phyloP scores from a whole-genome alignment of 2,888 invertebrate species.

The Caenorhabditis macrosperma region DNA sequence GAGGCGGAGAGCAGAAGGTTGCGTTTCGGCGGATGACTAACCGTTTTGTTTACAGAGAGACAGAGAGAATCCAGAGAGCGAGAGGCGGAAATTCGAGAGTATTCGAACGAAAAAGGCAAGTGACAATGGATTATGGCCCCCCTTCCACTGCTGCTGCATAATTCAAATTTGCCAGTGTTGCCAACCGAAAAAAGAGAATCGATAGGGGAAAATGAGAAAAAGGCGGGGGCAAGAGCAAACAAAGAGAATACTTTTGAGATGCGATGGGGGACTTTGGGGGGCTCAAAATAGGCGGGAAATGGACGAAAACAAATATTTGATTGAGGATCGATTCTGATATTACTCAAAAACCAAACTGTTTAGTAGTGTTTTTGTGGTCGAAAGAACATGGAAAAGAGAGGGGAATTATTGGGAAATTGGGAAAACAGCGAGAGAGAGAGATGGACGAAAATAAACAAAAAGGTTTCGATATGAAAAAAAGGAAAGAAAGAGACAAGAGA shows the following conservation, averaged over 20 bases:
- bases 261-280: neutral
- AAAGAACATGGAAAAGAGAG: no score
- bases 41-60: constrained; percentile 23
- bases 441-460: no score
- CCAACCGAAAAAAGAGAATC: constrained; percentile 2
- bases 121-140: neutral
- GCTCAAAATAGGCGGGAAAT: neutral
- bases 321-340: no score
- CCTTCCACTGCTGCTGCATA: neutral
- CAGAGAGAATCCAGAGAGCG: constrained; percentile 21
- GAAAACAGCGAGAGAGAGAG: no score
- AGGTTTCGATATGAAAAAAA: no score
- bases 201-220: neutral
- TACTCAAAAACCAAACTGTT: no score
- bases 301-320: constrained; percentile 25
- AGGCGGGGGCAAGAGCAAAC: neutral
- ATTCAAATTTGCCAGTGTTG: neutral
- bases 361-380: no score
- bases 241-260: constrained; percentile 30
- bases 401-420: no score
- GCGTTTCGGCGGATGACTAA: constrained; percentile 11
- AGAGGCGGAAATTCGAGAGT: constrained; percentile 29
- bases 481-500: no score
- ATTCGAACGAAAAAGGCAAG: constrained; percentile 5
- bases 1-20: constrained; percentile 23